Percentiles rank a stretch among this genome's conserved stretches.
These are phyloP conservation scores for Volucella inflata DNA, from an alignment of 2,888 invertebrate species.

Conservation along the genomic window DNA sequence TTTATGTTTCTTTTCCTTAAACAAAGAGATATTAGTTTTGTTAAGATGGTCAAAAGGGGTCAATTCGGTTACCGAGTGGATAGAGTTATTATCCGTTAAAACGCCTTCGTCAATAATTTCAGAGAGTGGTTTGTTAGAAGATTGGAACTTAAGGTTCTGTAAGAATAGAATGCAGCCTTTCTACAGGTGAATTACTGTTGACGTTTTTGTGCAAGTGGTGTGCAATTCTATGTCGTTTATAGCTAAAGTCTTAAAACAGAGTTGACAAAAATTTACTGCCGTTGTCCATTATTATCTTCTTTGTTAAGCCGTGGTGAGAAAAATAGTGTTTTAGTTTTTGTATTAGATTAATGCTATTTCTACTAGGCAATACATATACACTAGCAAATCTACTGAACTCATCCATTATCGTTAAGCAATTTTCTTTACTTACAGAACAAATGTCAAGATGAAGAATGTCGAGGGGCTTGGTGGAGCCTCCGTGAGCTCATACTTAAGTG, in stretches of 20 bases:
- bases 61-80: slow-evolving; percentile 40
- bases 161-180: slow-evolving; percentile 16
- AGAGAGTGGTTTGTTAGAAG: not conserved
- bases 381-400: slow-evolving; percentile 70
- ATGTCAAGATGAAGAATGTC: slow-evolving; percentile 69
- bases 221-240: slow-evolving; percentile 35
- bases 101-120: slow-evolving; percentile 52
- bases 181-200: slow-evolving; percentile 24
- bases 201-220: slow-evolving; percentile 29
- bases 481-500: slow-evolving; percentile 35
- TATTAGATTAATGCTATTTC: slow-evolving; percentile 57
- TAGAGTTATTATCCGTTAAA: slow-evolving; percentile 21
- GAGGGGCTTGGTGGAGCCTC: slow-evolving; percentile 59
- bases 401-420: slow-evolving; percentile 62
- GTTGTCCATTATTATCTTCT: slow-evolving; percentile 65
- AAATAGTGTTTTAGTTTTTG: slow-evolving; percentile 49
- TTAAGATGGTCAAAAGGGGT: slow-evolving; percentile 68
- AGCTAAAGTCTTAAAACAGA: slow-evolving; percentile 49
- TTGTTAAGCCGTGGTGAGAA: slow-evolving; percentile 47
- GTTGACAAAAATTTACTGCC: slow-evolving; percentile 61
- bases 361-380: slow-evolving; percentile 53
- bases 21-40: slow-evolving; percentile 24
- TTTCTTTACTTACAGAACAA: slow-evolving; percentile 37
- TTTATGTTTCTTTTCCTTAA: not conserved
- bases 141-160: not conserved